Evolutionary conservation across 2,888 invertebrate species (phyloP), one percentile per base, ranked within the genome.

Genomic region (Mongoloraphidia duomilia): DNA sequence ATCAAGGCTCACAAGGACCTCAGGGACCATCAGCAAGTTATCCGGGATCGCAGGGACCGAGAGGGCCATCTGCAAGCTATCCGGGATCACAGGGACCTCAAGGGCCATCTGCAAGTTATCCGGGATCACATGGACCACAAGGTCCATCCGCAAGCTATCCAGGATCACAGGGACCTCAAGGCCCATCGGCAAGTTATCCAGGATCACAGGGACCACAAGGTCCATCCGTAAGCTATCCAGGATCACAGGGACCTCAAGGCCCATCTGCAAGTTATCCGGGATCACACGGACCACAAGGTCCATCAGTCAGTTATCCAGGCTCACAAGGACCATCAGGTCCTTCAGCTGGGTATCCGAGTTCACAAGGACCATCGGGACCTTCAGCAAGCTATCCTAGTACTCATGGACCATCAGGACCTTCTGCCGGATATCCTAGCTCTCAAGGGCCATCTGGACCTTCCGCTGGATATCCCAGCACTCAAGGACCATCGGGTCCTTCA

Each of bases 201-300:
- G 43, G 54, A 44, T 35, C 45, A 8, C 50, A 47, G 45, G 57
- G 57, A 33, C 56, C 53, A 33, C 51, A 45, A 43, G 59, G 60
- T 44, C 55, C 59, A 38, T 52, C 56, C n/a, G 61, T 59, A 9
- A 26, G 60, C 3, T 64, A 60, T 54, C 62, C 68, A 3, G 62
- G 65, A 26, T 56, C 57, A 34, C 52, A 59, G 45, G 45, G 59
- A 56, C 35, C 57, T 56, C 65, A 63, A 55, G 65, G 64, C 35
- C 64, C 65, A 13, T 58, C 65, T 35, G 60, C 62, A n/a, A 56
- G 60, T 3, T 64, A 60, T 54, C 62, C 68, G 3, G 62, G 65
- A 26, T 56, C 57, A 34, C 52, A 59, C 49, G 64, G 66, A 37
- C 59, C 65, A 26, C 62, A 63, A 52, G 63, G 64, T 5, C 64